Evolutionary conservation across 2,888 invertebrate genomes (phyloP), one percentile per base, ranked within the genome.

Genomic region (Synergus itoensis): DNA sequence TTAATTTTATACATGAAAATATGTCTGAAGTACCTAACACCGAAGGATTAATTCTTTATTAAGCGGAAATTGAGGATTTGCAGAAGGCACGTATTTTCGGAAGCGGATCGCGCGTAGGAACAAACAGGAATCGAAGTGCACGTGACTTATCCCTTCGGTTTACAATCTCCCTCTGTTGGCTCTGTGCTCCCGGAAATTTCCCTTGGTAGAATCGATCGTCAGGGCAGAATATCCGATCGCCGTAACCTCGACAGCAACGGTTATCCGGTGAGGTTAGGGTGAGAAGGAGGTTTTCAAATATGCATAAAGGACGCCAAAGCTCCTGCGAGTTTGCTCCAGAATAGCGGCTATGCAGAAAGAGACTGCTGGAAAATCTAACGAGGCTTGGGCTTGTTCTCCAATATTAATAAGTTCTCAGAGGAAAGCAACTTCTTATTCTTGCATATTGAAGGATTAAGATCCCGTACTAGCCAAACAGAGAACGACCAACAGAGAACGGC

Each of bases 241-340:
- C n/a, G 76, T 76, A 60, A 57, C 57, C 40, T 76, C 60, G 40
- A 28, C 21, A n/a, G 11, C 36, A 28, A 18, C n/a, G 67, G 67
- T 28, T 18, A 67, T 67, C 67, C 67, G 18, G 16, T 11, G 8
- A 67, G 18, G 48, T 18, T 40, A 16, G 76, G 48, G 76, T 4
- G 53, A 18, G 40, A 76, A 57, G 76, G 62, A 76, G 28, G 60
- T 40, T 62, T 76, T 76, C 16, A 76, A 76, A 62, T 76, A 76
- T 76, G 60, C 40, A 76, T 76, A 76, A 76, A 12, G 11, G 60
- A 28, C 53, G 40, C 76, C 76, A n/a, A n/a, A n/a, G 21, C 21
- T 60, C 60, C 21, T 21, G 60, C 4, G 60, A 60, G 21, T 60
- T 60, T 60, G 60, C 60, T 60, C 12, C 12, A 12, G 60, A 60